Percentiles rank a stretch among this genome's conserved stretches.
Evolutionary conservation across 2,888 invertebrate species (phyloP).

Genomic region (Drosophila percnosoma): DNA sequence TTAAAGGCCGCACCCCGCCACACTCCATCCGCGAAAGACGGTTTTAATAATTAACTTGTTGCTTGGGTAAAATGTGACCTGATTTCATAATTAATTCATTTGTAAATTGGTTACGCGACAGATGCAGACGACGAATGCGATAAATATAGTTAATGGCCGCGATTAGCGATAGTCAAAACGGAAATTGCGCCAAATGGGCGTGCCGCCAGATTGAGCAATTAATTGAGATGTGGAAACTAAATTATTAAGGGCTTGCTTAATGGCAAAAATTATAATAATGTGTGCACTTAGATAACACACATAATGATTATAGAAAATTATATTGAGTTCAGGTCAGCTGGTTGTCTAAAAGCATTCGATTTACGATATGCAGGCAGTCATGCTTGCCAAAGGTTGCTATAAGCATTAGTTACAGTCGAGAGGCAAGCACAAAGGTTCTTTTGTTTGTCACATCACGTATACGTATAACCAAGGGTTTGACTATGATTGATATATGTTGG

Average conservation of each 20-base stretch:
- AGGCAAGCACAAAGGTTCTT: constrained; percentile 57
- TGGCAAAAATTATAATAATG: too few relatives aligned
- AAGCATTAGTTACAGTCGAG: constrained; percentile 65
- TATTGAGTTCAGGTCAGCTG: neutral
- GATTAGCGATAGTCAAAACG: constrained; percentile 56
- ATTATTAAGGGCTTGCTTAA: neutral
- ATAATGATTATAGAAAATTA: neutral
- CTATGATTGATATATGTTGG: constrained; percentile 32
- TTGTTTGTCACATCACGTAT: constrained; percentile 58
- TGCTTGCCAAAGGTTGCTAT: constrained; percentile 43
- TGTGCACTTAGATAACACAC: neutral
- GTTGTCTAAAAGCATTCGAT: constrained; percentile 21
- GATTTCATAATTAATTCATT: constrained; percentile 65
- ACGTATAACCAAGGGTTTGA: constrained; percentile 58
- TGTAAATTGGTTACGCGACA: constrained; percentile 58
- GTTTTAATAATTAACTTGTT: constrained; percentile 55
- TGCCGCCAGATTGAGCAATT: constrained; percentile 46
- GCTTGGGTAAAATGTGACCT: constrained; percentile 47
- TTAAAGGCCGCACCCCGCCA: constrained; percentile 1
- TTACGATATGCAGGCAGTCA: constrained; percentile 22
- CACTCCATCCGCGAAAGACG: constrained; percentile 14
- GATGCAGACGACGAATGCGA: constrained; percentile 49
- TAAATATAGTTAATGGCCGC: constrained; percentile 62
- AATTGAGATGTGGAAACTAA: constrained; percentile 11
- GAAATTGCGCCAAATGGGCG: constrained; percentile 50